These are phyloP conservation scores for Drosophila sp. DNA, from an alignment of 1,140 invertebrate genomes.

Conservation along the genomic window DNA sequence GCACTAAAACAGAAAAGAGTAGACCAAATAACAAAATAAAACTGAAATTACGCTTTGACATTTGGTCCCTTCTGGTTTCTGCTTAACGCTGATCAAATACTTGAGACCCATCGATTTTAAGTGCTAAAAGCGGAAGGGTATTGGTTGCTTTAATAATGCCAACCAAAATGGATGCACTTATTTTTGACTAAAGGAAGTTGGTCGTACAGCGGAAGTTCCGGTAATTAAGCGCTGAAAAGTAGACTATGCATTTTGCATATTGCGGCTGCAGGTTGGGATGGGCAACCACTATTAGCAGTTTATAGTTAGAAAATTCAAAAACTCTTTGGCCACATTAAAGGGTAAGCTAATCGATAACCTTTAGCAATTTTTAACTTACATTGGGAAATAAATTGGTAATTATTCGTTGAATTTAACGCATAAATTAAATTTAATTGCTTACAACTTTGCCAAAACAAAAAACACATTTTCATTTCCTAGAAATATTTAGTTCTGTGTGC, in stretches of 20 bases:
- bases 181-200: slow-evolving; percentile 1
- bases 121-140: neutral
- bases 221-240: slow-evolving; percentile 17
- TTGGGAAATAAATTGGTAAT: no score
- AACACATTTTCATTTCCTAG: no score
- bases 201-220: slow-evolving; percentile 13
- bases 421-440: no score
- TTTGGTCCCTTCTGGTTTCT: neutral
- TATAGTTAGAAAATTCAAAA: no score
- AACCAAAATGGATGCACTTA: neutral
- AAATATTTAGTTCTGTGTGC: no score
- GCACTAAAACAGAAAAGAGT: neutral
- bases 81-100: slow-evolving; percentile 5
- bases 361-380: no score
- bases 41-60: neutral
- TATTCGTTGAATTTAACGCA: no score
- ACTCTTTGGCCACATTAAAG: no score
- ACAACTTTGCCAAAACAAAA: no score
- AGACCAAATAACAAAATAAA: neutral
- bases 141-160: neutral
- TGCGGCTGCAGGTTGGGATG: neutral
- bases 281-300: no score
- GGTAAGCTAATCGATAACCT: no score
- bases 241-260: slow-evolving; percentile 1
- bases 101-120: neutral